phyloP scores from a whole-genome alignment of 2,797 vertebrate species.

The Falco peregrinus region DNA sequence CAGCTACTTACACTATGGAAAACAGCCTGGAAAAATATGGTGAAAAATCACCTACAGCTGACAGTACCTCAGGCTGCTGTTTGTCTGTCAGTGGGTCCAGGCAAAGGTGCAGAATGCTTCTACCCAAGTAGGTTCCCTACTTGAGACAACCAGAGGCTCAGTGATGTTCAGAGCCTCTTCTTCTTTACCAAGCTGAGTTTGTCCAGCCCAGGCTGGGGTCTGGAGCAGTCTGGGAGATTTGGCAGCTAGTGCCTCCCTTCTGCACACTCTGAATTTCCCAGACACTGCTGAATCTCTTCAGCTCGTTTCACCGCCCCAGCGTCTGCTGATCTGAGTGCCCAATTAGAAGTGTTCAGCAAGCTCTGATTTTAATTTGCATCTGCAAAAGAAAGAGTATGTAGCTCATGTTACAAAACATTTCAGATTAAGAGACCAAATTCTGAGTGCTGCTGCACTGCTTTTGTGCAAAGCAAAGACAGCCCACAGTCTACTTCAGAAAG shows the following conservation, averaged over 20 bases:
- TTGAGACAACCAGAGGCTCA: background rate
- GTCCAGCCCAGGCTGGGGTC: background rate
- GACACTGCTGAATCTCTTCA: background rate
- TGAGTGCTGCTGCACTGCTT: background rate
- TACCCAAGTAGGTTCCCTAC: no score
- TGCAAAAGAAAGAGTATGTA: background rate
- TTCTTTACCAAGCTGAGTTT: background rate
- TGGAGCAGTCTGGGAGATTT: background rate
- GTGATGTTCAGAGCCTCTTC: background rate
- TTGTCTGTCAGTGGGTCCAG: background rate
- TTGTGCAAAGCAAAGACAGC: background rate
- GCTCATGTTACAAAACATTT: background rate
- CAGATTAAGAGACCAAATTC: background rate
- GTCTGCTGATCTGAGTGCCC: background rate
- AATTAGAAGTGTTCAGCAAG: background rate
- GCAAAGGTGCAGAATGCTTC: background rate
- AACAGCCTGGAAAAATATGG: background rate
- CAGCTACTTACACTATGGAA: background rate
- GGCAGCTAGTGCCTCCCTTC: accelerated
- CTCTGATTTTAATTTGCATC: background rate
- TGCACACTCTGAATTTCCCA: background rate
- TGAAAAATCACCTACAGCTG: background rate
- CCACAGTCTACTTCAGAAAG: background rate
- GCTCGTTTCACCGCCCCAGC: background rate
- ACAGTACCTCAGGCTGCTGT: background rate